Percentiles rank a stretch among this genome's conserved stretches.
Conservation (phyloP, 1,140 invertebrate genomes). For the Trichogramma pretiosum region DNA sequence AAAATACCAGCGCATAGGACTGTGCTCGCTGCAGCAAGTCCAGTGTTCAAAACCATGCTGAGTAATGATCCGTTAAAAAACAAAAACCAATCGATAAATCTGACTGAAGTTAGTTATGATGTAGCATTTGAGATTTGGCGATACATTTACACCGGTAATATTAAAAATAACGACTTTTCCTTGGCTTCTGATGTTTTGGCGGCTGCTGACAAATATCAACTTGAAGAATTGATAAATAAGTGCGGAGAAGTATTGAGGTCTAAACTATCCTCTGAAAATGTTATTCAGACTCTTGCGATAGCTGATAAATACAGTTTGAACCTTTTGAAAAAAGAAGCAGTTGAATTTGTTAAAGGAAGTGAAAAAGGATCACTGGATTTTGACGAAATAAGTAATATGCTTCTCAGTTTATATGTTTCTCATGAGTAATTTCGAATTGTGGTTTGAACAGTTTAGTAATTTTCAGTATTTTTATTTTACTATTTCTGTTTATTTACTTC, state of each 20-base stretch:
- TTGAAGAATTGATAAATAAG: constrained; percentile 5
- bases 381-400: too few species aligned
- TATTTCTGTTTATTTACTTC: too few species aligned
- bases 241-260: neutral
- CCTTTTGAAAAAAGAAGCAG: neutral
- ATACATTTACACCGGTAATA: too few species aligned
- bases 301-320: constrained; percentile 4
- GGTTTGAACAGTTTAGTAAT: too few species aligned
- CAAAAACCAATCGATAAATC: too few species aligned
- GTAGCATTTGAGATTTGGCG: neutral
- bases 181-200: constrained; percentile 3
- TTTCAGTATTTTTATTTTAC: too few species aligned
- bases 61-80: too few species aligned
- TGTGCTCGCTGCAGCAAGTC: neutral
- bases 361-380: too few species aligned
- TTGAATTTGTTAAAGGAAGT: constrained; percentile 1
- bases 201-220: too few species aligned
- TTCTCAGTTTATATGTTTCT: too few species aligned
- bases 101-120: neutral
- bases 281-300: neutral
- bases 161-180: constrained; percentile 2
- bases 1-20: neutral
- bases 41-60: too few species aligned
- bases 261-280: neutral
- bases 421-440: too few species aligned